Percentiles rank a stretch among this genome's conserved stretches.
Conservation (phyloP, 2,888 invertebrate species). For the Gari tellinella region DNA sequence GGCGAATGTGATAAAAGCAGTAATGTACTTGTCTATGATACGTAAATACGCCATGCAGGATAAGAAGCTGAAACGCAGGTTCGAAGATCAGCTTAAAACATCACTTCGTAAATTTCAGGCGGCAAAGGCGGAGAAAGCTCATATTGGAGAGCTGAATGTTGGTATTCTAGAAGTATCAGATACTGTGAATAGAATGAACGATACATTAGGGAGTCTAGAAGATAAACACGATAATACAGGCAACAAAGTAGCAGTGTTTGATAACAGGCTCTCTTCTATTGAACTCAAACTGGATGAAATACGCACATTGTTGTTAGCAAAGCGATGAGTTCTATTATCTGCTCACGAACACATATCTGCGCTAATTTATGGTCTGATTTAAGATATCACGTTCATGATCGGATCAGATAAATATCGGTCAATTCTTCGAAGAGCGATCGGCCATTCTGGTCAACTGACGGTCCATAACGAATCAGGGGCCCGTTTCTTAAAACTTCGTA, state of each 20-base stretch:
- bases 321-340: too few relatives aligned
- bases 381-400: too few relatives aligned
- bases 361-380: too few relatives aligned
- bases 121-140: conserved; percentile 64
- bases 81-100: conserved; percentile 62
- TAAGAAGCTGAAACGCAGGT: conserved; percentile 42
- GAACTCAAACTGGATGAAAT: conserved; percentile 57
- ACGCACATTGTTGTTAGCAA: conserved; percentile 71
- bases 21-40: conserved; percentile 63
- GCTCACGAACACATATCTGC: too few relatives aligned
- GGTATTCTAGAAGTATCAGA: conserved; percentile 75
- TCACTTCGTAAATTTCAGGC: conserved; percentile 63
- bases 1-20: conserved; percentile 73
- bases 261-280: conserved; percentile 38
- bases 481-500: too few relatives aligned
- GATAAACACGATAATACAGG: conserved; percentile 16
- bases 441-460: too few relatives aligned
- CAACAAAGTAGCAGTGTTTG: conserved; percentile 25
- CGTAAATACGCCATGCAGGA: conserved; percentile 51
- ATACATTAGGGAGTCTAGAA: conserved; percentile 35
- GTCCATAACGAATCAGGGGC: too few relatives aligned
- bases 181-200: conserved; percentile 60
- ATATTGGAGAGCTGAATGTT: conserved; percentile 72
- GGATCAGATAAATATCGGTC: too few relatives aligned
- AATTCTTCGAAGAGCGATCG: too few relatives aligned